phyloP scores from a whole-genome alignment of 2,888 invertebrate species.

The Deilephila porcellus region DNA sequence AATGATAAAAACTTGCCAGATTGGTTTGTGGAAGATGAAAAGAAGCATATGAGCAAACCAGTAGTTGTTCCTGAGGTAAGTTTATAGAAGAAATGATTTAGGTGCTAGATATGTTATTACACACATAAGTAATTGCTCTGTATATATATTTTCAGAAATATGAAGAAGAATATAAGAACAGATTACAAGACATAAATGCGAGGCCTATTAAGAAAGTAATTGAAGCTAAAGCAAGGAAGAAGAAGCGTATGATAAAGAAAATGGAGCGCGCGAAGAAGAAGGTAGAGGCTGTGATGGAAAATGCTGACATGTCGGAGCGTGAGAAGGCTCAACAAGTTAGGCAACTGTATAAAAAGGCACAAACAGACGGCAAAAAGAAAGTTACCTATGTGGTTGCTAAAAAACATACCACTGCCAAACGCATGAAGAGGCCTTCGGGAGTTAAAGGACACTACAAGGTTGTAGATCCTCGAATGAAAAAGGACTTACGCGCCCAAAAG shows the following conservation, averaged over 20 bases:
- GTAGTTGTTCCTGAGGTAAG: slow-evolving; percentile 91
- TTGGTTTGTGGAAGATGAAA: slow-evolving; percentile 98
- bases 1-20: slow-evolving; percentile 96
- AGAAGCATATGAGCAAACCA: slow-evolving; percentile 93
- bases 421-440: slow-evolving; percentile 91
- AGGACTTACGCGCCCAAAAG: slow-evolving; percentile 91
- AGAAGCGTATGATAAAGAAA: slow-evolving; percentile 93
- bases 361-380: slow-evolving; percentile 93
- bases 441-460: slow-evolving; percentile 96
- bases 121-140: not conserved
- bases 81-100: not conserved
- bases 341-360: slow-evolving; percentile 96
- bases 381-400: slow-evolving; percentile 97
- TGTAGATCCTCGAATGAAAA: slow-evolving; percentile 98
- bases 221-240: slow-evolving; percentile 99
- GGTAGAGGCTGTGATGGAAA: slow-evolving; percentile 96
- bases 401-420: slow-evolving; percentile 91
- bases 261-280: slow-evolving; percentile 98
- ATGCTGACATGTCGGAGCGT: slow-evolving; percentile 93
- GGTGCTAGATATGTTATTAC: not conserved
- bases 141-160: slow-evolving; percentile 83
- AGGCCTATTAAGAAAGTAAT: slow-evolving; percentile 98
- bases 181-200: slow-evolving; percentile 94
- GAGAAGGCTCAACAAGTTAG: slow-evolving; percentile 97
- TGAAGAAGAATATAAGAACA: slow-evolving; percentile 93